Percentiles rank a stretch among this genome's conserved stretches.
Conservation (phyloP, 30 jellyfish, hydroid and myxozoan genomes). For the Cassiopea andromeda region DNA sequence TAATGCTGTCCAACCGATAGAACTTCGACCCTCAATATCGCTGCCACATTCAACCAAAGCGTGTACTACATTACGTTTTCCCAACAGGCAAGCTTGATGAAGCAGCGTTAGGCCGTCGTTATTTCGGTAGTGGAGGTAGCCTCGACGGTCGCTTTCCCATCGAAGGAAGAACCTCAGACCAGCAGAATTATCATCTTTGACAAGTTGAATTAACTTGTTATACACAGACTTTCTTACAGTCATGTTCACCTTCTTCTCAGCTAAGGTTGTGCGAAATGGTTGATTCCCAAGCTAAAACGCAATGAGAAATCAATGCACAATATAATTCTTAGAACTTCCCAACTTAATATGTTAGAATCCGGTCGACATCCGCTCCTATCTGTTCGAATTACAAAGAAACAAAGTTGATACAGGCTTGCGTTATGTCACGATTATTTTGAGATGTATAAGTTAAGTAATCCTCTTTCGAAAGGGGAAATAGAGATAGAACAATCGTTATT, state of each 20-base stretch:
- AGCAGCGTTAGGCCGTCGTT: conserved; percentile 82
- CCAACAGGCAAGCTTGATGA: conserved; percentile 79
- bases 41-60: conserved; percentile 74
- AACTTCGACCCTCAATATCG: conserved; percentile 64
- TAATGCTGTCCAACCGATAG: conserved; percentile 89
- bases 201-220: conserved; percentile 38
- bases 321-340: neutral
- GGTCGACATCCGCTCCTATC: too few species aligned
- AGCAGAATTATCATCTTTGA: conserved; percentile 63
- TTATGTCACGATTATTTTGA: too few species aligned
- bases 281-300: neutral
- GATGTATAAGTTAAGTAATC: too few species aligned
- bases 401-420: too few species aligned
- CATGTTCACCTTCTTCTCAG: conserved; percentile 19
- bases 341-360: too few species aligned
- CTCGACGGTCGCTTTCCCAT: conserved; percentile 58
- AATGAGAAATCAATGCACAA: neutral
- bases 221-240: conserved; percentile 28
- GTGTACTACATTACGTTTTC: conserved; percentile 50
- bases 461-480: too few species aligned
- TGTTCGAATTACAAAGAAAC: too few species aligned
- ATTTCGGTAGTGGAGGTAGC: conserved; percentile 39
- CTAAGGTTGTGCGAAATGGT: neutral
- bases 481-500: too few species aligned
- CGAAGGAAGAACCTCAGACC: conserved; percentile 55